These are phyloP conservation scores for Drosophila littoralis DNA, from an alignment of 1,140 invertebrate genomes.

Conservation along the genomic window DNA sequence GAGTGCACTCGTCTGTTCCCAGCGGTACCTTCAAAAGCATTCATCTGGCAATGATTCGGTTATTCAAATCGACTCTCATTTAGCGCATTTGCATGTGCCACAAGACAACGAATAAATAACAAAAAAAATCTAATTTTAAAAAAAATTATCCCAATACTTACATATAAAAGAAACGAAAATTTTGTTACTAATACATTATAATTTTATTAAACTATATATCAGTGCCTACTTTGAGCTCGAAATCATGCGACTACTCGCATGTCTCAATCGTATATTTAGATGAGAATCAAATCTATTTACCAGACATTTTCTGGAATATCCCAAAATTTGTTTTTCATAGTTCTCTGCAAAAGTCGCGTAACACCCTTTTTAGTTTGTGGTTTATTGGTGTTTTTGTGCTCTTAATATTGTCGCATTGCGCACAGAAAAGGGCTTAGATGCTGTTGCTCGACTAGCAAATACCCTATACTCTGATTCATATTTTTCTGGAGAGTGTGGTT, in stretches of 20 bases:
- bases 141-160: slow-evolving; percentile 37
- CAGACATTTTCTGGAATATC: background rate
- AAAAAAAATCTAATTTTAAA: background rate
- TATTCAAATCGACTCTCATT: slow-evolving; percentile 2
- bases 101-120: background rate
- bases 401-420: slow-evolving; percentile 61
- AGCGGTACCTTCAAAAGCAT: slow-evolving; percentile 73
- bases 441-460: background rate
- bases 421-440: slow-evolving; percentile 29
- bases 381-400: slow-evolving; percentile 28
- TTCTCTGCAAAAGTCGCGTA: background rate
- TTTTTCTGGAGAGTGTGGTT: background rate
- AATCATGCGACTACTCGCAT: background rate
- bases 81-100: background rate
- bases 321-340: background rate
- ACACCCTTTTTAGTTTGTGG: slow-evolving; percentile 14
- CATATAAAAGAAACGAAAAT: slow-evolving; percentile 72
- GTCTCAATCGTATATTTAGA: background rate
- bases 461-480: background rate
- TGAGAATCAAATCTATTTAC: no score
- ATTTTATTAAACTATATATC: slow-evolving; percentile 28
- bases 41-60: slow-evolving; percentile 24
- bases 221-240: slow-evolving; percentile 37
- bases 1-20: slow-evolving; percentile 72
- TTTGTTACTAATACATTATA: slow-evolving; percentile 63